Percentiles rank a stretch among this genome's conserved stretches.
These are phyloP conservation scores for Meiosimyza decipiens DNA, from an alignment of 2,888 invertebrate genomes.

Conservation along the genomic window DNA sequence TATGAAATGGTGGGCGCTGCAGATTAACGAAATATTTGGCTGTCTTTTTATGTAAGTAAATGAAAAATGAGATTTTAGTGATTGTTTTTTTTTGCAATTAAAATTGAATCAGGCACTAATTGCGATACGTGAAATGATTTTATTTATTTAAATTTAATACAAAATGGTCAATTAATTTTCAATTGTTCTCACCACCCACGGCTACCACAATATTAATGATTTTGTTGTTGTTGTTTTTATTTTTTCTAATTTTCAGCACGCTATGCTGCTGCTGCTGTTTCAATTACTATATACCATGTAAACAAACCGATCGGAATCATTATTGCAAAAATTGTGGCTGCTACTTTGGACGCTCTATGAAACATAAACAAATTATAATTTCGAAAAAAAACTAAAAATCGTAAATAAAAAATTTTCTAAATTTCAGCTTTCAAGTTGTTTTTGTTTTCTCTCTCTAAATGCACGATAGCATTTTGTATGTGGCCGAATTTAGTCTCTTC, in stretches of 20 bases:
- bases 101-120: not conserved
- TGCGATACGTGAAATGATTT: too few species aligned
- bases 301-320: conserved; percentile 62
- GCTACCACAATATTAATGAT: too few species aligned
- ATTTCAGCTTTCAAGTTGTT: too few species aligned
- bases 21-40: conserved; percentile 59
- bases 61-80: not conserved
- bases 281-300: conserved; percentile 58
- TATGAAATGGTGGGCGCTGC: conserved; percentile 61
- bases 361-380: conserved; percentile 47
- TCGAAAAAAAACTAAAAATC: conserved; percentile 22
- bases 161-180: not conserved
- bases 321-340: conserved; percentile 65
- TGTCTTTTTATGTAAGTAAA: conserved; percentile 60
- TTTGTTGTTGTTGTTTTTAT: too few species aligned
- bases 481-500: too few species aligned
- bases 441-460: too few species aligned
- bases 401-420: not conserved
- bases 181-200: not conserved
- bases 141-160: too few species aligned
- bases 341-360: conserved; percentile 63
- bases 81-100: too few species aligned
- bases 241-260: conserved; percentile 45
- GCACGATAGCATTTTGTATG: too few species aligned
- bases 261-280: conserved; percentile 60